Conservation (phyloP, 2,888 invertebrate genomes). For the Pyrrhia umbra region DNA sequence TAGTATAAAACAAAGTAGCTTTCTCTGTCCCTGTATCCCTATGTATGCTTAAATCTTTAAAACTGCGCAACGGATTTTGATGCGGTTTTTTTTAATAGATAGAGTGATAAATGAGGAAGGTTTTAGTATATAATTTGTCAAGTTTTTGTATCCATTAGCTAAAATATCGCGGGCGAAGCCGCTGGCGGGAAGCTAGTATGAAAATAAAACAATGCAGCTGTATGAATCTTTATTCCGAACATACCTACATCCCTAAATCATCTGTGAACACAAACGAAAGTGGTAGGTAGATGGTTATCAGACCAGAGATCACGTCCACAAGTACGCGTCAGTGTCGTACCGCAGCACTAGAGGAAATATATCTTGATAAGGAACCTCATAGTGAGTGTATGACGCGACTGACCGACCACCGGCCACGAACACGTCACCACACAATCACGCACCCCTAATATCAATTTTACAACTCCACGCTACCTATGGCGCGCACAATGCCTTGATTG, state of each 20-base stretch:
- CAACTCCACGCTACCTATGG: constrained; percentile 60
- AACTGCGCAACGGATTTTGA: too few relatives aligned
- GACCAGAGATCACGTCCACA: constrained; percentile 27
- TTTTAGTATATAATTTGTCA: too few relatives aligned
- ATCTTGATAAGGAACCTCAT: constrained; percentile 68
- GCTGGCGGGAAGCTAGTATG: too few relatives aligned
- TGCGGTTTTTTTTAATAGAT: too few relatives aligned
- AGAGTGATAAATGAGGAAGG: too few relatives aligned
- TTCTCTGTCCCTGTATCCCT: too few relatives aligned
- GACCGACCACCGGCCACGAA: constrained; percentile 62
- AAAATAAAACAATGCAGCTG: too few relatives aligned
- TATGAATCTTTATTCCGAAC: too few relatives aligned
- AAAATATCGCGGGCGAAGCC: too few relatives aligned
- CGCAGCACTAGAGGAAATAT: constrained; percentile 65
- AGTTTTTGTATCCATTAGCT: too few relatives aligned
- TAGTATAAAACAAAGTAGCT: too few relatives aligned
- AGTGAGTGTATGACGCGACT: constrained; percentile 41
- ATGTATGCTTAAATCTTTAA: too few relatives aligned
- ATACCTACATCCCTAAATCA: neutral
- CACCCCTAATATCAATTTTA: constrained; percentile 64
- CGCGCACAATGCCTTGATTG: constrained; percentile 65
- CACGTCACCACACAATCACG: constrained; percentile 54
- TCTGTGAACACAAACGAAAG: constrained; percentile 22
- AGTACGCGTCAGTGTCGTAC: constrained; percentile 34
- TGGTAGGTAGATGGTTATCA: constrained; percentile 42